phyloP scores from a whole-genome alignment of 2,113 vertebrate species.

The Nansenia antarctica region DNA sequence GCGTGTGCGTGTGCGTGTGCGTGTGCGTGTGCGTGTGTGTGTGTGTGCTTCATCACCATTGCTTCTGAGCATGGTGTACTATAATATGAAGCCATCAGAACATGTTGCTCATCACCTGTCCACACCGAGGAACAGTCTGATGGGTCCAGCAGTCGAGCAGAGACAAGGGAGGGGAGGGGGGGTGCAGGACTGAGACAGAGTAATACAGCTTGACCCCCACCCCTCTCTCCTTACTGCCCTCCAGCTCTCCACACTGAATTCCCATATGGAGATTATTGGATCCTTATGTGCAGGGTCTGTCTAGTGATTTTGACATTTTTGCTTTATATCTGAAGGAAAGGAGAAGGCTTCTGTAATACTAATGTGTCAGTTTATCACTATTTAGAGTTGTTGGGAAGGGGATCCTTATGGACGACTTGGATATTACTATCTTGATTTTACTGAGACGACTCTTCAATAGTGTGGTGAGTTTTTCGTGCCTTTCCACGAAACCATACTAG shows the following conservation, averaged over 20 bases:
- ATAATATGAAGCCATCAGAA: not conserved
- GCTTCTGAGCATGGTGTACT: not conserved
- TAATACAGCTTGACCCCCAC: not conserved
- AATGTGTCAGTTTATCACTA: slow-evolving; percentile 1
- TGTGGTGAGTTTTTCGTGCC: too few relatives aligned
- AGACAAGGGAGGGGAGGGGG: not conserved
- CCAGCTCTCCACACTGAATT: slow-evolving; percentile 26
- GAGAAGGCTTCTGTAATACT: not conserved
- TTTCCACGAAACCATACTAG: too few relatives aligned
- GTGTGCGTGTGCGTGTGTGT: slow-evolving; percentile 2
- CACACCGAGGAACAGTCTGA: not conserved
- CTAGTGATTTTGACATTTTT: not conserved
- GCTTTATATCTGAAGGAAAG: not conserved
- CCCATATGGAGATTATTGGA: slow-evolving; percentile 37
- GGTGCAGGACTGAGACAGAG: not conserved
- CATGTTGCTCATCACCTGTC: not conserved
- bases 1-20: not conserved
- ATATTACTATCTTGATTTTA: not conserved
- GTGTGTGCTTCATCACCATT: not conserved
- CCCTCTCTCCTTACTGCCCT: not conserved
- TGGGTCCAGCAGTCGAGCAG: not conserved
- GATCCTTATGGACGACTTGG: not conserved
- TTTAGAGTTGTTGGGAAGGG: not conserved
- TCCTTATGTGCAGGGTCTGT: slow-evolving; percentile 7
- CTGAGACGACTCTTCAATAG: too few relatives aligned